A percentile compares a stretch with the other conserved stretches of the same genome.
Evolutionary conservation across 2,888 invertebrate species (phyloP).

Genomic region (Mythimna albipuncta): DNA sequence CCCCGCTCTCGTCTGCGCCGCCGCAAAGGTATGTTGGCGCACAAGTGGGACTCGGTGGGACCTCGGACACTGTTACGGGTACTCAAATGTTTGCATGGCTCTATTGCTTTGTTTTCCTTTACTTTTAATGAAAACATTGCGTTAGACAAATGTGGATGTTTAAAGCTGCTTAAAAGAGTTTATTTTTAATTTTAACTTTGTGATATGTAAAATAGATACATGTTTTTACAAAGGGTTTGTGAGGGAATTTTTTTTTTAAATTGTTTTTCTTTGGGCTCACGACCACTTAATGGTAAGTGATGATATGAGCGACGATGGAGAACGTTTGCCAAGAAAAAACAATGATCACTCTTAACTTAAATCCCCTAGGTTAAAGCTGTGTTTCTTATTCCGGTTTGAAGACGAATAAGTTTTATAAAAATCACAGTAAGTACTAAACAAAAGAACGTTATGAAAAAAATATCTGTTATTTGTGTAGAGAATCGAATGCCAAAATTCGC

Average conservation of each 20-base stretch:
- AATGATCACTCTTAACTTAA: no score
- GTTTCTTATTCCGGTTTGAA: no score
- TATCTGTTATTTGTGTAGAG: conserved; percentile 26
- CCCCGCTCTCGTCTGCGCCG: conserved; percentile 63
- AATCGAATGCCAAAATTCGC: conserved; percentile 31
- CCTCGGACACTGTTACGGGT: conserved; percentile 65
- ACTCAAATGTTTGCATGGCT: conserved; percentile 54
- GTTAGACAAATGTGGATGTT: conserved; percentile 2
- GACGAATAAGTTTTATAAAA: background rate
- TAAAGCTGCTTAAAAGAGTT: background rate
- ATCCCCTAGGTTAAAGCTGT: no score
- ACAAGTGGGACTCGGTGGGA: conserved; percentile 80
- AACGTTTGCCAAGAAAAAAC: no score
- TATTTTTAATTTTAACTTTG: conserved; percentile 17
- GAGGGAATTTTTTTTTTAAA: conserved; percentile 3
- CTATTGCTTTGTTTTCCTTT: conserved; percentile 31
- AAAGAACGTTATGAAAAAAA: conserved; percentile 17
- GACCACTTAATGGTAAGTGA: no score
- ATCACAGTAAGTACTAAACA: background rate
- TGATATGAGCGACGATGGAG: no score
- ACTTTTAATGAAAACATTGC: conserved; percentile 44
- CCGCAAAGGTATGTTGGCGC: conserved; percentile 79
- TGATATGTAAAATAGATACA: background rate
- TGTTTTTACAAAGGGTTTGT: background rate
- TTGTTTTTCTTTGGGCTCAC: no score